phyloP scores from a whole-genome alignment of 2,797 vertebrate species.

The Poecilia wingei region DNA sequence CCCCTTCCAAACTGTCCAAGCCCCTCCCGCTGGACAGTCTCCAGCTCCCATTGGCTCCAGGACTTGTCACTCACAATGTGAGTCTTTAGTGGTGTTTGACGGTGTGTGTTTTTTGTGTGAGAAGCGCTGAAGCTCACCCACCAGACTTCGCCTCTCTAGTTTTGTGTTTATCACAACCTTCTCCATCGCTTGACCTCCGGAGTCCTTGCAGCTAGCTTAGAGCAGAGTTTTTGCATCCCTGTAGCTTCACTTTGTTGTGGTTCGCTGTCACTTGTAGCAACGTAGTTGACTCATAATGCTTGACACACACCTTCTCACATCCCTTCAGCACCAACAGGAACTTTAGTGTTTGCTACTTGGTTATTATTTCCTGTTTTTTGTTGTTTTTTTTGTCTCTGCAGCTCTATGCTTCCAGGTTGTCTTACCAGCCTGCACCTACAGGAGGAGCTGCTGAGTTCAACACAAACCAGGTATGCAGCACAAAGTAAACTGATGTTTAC shows the following conservation, averaged over 20 bases:
- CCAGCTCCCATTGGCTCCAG: slow-evolving; percentile 92
- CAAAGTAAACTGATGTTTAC: neutral
- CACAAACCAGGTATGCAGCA: slow-evolving; percentile 86
- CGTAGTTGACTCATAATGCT: neutral
- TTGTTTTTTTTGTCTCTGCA: slow-evolving; percentile 40
- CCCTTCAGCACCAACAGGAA: neutral
- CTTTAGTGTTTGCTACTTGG: slow-evolving; percentile 16
- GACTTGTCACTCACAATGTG: slow-evolving; percentile 88
- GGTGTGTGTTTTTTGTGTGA: slow-evolving; percentile 40
- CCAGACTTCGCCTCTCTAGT: neutral
- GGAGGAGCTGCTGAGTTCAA: slow-evolving; percentile 88
- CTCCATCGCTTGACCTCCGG: neutral
- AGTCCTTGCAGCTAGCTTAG: neutral
- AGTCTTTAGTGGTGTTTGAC: slow-evolving; percentile 54
- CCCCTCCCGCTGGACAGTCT: slow-evolving; percentile 92
- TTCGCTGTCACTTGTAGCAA: neutral
- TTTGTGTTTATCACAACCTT: slow-evolving; percentile 4
- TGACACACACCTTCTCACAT: neutral
- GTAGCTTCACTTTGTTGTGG: slow-evolving; percentile 5
- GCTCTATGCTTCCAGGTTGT: slow-evolving; percentile 93
- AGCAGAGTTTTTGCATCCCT: slow-evolving; percentile 3
- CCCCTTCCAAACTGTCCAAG: slow-evolving; percentile 93
- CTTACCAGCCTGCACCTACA: slow-evolving; percentile 87
- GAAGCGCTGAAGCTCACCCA: neutral
- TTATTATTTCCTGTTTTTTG: neutral